Evolutionary conservation across 1,140 invertebrate genomes (phyloP).

Genomic region (Nephotettix cincticeps): DNA sequence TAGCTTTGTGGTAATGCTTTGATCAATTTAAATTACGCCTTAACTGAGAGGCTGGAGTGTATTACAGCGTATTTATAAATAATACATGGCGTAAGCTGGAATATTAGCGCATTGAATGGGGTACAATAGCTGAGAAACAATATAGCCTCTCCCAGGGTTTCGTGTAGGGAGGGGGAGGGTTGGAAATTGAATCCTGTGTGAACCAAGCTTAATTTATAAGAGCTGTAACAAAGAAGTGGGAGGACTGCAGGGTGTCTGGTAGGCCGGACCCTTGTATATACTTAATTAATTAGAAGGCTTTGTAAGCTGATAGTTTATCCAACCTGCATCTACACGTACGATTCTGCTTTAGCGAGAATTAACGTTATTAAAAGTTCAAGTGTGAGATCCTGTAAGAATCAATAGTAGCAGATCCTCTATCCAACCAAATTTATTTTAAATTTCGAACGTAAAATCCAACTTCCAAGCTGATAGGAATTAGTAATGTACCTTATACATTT

Average conservation of each 20-base stretch:
- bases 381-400: no score
- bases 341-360: no score
- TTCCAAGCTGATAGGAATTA: no score
- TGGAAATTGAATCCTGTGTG: slow-evolving; percentile 9
- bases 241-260: background rate
- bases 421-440: no score
- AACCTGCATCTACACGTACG: no score
- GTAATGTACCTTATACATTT: no score
- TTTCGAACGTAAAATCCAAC: no score
- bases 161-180: background rate
- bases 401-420: no score
- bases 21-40: no score
- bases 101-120: background rate
- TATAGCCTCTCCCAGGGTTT: slow-evolving; percentile 1
- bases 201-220: slow-evolving; percentile 4
- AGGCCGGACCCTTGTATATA: background rate
- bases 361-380: no score
- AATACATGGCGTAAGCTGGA: background rate
- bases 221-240: background rate
- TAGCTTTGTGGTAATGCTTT: no score
- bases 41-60: background rate
- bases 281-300: background rate
- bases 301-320: no score
- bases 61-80: background rate
- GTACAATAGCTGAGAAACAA: background rate